Percentiles rank a stretch among this genome's conserved stretches.
These are phyloP conservation scores for Adela reaumurella DNA, from an alignment of 2,888 invertebrate species.

Conservation along the genomic window DNA sequence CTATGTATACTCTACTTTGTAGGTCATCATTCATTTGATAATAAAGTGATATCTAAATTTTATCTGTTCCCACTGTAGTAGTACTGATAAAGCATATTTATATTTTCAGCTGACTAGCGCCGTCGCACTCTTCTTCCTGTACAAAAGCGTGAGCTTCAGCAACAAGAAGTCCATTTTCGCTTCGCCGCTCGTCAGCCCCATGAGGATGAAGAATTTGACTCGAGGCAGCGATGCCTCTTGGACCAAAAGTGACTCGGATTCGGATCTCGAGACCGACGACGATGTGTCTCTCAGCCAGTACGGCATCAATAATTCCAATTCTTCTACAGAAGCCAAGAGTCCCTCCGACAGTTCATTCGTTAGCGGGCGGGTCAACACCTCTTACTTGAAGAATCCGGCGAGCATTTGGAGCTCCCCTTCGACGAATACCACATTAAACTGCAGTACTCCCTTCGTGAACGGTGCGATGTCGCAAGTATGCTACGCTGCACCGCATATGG, in stretches of 20 bases:
- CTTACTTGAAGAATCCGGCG: conserved; percentile 18
- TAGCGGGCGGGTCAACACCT: conserved; percentile 33
- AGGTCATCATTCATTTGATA: too few relatives aligned
- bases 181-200: conserved; percentile 14
- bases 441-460: conserved; percentile 27
- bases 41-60: too few relatives aligned
- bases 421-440: conserved; percentile 38
- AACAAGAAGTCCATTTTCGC: conserved; percentile 14
- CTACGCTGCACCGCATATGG: conserved; percentile 11
- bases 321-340: conserved; percentile 32
- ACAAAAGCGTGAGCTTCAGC: conserved; percentile 25
- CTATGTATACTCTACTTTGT: too few relatives aligned
- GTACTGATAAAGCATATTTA: too few relatives aligned
- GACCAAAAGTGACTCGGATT: conserved; percentile 26
- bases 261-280: conserved; percentile 37
- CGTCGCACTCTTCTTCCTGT: conserved; percentile 28
- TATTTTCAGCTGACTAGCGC: conserved; percentile 32
- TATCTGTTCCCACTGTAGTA: too few relatives aligned
- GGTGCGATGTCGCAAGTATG: conserved; percentile 26
- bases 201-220: conserved; percentile 26
- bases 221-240: conserved; percentile 22
- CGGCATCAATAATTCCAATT: conserved; percentile 38
- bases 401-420: conserved; percentile 38
- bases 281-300: conserved; percentile 46
- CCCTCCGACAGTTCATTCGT: conserved; percentile 25